phyloP scores from a whole-genome alignment of 2,888 invertebrate genomes.

The Aelia acuminata region DNA sequence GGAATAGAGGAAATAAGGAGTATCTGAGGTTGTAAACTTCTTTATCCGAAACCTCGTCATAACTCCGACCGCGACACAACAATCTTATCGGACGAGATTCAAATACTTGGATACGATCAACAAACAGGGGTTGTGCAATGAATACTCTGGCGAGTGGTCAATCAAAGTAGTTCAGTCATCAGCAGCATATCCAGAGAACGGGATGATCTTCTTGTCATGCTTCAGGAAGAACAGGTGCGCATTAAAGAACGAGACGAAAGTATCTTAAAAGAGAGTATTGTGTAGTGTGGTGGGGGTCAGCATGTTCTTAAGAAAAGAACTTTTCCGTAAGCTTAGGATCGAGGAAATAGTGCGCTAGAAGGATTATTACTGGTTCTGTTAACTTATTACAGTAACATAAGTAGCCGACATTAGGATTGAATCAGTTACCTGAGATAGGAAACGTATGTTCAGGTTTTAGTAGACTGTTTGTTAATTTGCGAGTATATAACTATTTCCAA shows the following conservation, averaged over 20 bases:
- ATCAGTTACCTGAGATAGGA: no score
- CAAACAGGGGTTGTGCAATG: constrained; percentile 5
- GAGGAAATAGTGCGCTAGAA: background rate
- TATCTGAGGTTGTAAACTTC: background rate
- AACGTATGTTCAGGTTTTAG: no score
- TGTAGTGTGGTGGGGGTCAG: background rate
- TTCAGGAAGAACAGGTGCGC: constrained; percentile 2
- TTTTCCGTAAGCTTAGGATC: background rate
- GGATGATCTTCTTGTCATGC: background rate
- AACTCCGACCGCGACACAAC: background rate
- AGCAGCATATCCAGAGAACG: background rate
- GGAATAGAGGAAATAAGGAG: background rate
- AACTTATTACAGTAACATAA: background rate
- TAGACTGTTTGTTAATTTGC: no score
- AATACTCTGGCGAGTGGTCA: background rate
- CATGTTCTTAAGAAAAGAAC: background rate
- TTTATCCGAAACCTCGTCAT: background rate
- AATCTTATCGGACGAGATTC: background rate
- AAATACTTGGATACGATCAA: background rate
- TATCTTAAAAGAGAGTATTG: background rate
- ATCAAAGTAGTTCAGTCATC: background rate
- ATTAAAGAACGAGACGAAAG: background rate
- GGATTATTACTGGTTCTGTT: background rate
- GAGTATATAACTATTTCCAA: no score
- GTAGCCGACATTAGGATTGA: background rate